Percentiles rank a stretch among this genome's conserved stretches.
phyloP scores from a whole-genome alignment of 2,888 invertebrate genomes.

The Ennomos erosarius region DNA sequence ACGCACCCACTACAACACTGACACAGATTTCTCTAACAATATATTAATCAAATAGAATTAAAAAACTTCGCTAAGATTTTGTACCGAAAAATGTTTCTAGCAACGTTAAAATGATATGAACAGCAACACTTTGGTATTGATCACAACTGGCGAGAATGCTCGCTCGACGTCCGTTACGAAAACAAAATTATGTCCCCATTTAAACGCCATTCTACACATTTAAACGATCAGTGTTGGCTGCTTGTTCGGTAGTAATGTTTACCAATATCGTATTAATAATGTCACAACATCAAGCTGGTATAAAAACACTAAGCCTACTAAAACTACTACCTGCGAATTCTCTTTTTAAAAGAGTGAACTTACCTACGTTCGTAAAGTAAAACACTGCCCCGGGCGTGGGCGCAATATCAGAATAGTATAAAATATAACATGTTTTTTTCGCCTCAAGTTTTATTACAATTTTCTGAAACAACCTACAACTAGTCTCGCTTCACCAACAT shows the following conservation, averaged over 20 bases:
- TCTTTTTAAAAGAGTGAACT: constrained; percentile 85
- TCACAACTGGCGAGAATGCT: constrained; percentile 61
- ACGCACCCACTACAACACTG: constrained; percentile 65
- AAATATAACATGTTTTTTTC: constrained; percentile 81
- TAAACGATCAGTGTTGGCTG: constrained; percentile 76
- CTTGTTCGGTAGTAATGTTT: constrained; percentile 72
- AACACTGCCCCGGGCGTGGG: constrained; percentile 59
- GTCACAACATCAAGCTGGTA: constrained; percentile 86
- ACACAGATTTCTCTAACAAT: constrained; percentile 80
- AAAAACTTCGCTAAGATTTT: constrained; percentile 78
- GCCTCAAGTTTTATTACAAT: constrained; percentile 80
- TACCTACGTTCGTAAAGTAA: constrained; percentile 82
- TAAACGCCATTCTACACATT: constrained; percentile 78
- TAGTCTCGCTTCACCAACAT: constrained; percentile 75
- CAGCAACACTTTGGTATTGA: constrained; percentile 81
- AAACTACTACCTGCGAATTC: constrained; percentile 84
- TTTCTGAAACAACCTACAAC: constrained; percentile 83
- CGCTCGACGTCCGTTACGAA: constrained; percentile 59
- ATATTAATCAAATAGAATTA: constrained; percentile 78
- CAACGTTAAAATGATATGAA: constrained; percentile 83
- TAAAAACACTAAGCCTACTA: constrained; percentile 86
- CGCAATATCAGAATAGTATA: constrained; percentile 74
- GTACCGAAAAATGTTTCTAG: constrained; percentile 82
- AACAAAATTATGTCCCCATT: constrained; percentile 50
- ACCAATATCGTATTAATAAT: constrained; percentile 77